Conservation (phyloP, 2,797 vertebrate genomes). For the Nannoperca obscura region DNA sequence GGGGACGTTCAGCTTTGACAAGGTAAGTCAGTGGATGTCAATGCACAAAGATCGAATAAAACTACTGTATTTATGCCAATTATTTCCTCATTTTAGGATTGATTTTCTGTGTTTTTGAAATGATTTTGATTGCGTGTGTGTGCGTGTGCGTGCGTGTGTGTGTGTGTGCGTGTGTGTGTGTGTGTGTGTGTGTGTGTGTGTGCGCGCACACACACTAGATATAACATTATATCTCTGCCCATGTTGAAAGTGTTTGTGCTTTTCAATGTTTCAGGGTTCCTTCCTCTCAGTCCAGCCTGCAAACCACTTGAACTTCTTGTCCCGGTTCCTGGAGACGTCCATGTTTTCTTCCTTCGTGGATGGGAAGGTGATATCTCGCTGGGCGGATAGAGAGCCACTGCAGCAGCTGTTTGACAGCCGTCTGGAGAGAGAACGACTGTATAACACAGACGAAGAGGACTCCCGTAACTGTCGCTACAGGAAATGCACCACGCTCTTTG, state of each 20-base stretch:
- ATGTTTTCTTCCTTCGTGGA: slow-evolving; percentile 99
- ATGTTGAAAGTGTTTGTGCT: slow-evolving; percentile 7
- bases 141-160: too few relatives aligned
- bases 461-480: slow-evolving; percentile 89
- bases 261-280: slow-evolving; percentile 87
- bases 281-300: slow-evolving; percentile 96
- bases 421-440: slow-evolving; percentile 92
- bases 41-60: background rate
- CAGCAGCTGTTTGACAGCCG: slow-evolving; percentile 95
- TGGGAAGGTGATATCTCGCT: slow-evolving; percentile 96
- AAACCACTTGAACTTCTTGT: slow-evolving; percentile 94
- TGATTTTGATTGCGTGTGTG: too few relatives aligned
- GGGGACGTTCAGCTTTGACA: slow-evolving; percentile 96
- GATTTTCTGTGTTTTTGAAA: background rate
- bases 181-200: too few relatives aligned
- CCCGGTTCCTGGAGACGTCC: slow-evolving; percentile 97
- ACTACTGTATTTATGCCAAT: background rate
- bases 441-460: slow-evolving; percentile 89
- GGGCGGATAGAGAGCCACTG: slow-evolving; percentile 94
- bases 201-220: too few relatives aligned
- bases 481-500: slow-evolving; percentile 91
- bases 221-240: background rate
- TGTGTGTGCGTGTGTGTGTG: too few relatives aligned
- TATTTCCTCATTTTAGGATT: background rate
- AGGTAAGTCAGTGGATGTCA: slow-evolving; percentile 84